Percentiles rank a stretch among this genome's conserved stretches.
These are phyloP conservation scores for Lanius ludovicianus DNA, from an alignment of 2,113 vertebrate genomes.

Conservation along the genomic window DNA sequence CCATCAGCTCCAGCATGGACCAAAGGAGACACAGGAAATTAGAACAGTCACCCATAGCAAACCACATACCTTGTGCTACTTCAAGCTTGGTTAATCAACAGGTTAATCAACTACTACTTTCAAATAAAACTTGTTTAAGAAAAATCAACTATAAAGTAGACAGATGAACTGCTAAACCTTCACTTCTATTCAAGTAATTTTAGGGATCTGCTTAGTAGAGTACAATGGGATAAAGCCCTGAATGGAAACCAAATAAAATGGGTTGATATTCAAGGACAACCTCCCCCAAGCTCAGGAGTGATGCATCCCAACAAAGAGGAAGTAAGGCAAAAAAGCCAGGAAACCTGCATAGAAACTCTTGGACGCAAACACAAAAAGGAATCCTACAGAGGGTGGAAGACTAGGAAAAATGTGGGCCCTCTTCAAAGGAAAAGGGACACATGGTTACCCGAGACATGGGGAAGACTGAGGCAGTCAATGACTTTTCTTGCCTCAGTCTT, in stretches of 20 bases:
- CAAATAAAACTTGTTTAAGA: neutral
- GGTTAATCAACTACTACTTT: neutral
- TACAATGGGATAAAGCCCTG: neutral
- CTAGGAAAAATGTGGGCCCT: neutral
- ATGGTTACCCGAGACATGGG: fast-evolving
- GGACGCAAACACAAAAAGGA: neutral
- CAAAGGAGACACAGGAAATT: neutral
- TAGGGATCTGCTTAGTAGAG: neutral
- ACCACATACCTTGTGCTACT: neutral
- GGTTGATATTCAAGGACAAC: neutral
- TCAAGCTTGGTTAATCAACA: neutral
- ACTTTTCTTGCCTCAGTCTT: neutral
- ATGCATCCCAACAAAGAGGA: neutral
- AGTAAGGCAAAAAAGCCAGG: neutral
- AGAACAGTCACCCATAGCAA: neutral
- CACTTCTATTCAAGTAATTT: neutral
- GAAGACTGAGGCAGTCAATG: neutral
- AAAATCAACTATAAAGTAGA: neutral
- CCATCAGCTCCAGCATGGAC: neutral
- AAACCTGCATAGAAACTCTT: neutral
- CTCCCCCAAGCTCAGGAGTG: neutral
- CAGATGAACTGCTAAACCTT: neutral
- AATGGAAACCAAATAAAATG: neutral
- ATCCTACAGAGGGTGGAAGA: neutral
- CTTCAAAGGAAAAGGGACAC: neutral